Evolutionary conservation across 2,113 vertebrate genomes (phyloP), one percentile per base, ranked within the genome.

Genomic region (Globicephala melas): DNA sequence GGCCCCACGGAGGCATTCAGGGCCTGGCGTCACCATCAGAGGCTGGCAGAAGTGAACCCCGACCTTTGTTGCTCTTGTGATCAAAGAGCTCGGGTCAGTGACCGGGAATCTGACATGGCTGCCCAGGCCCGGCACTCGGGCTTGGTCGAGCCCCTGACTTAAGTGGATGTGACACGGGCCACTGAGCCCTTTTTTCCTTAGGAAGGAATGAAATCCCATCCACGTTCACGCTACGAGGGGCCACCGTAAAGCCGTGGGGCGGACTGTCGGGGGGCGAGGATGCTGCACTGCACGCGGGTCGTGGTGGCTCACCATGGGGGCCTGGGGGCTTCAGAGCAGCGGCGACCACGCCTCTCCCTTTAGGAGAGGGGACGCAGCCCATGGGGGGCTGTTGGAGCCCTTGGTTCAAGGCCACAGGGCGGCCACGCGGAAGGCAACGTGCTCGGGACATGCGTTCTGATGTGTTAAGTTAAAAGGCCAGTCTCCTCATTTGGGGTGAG

Each of bases 91-190:
- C 0, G 2, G 71, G 77, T 1, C 21, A 18, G 31, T 4, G 77
- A 7, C 11, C 0, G 6, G 9, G 70, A 0, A 21, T 28, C 53
- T 0, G 7, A 21, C n/a, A 12, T 25, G 1, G 1, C 3, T 31
- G 47, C 50, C 25, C 31, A 14, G 25, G 11, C 25, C 23, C 0
- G 0, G 15, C 1, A 1, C 23, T 7, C 0, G 2, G 44, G 23
- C 36, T 0, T 4, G 6, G 36, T 11, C 1, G 14, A 10, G 25
- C 14, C 73, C 28, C 74, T 0, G 79, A 12, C 26, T n/a, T 33
- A 10, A 21, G 11, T 0, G 36, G 77, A 4, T 0, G 1, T 2
- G 77, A n/a, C 1, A 0, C 0, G 10, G 14, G 44, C n/a, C 44
- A 6, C 5, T 1, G 2, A 55, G 50, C 31, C 47, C 3, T 0